Evolutionary conservation across 2,888 invertebrate species (phyloP).

Genomic region (Liopterus haemorrhoidalis): DNA sequence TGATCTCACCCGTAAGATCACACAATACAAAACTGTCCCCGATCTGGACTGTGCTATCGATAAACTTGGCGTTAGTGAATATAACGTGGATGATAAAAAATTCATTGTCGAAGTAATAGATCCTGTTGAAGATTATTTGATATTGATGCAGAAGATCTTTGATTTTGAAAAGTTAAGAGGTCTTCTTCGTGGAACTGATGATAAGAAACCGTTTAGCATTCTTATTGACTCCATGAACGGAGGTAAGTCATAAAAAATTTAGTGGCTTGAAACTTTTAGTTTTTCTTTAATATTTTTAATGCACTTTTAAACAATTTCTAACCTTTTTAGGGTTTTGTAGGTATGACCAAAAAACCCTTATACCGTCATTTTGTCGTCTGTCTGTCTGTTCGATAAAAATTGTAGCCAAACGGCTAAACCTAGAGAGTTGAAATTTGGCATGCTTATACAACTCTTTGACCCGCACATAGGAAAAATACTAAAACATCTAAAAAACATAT

Average conservation of each 20-base stretch:
- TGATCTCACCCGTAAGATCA: conserved; percentile 69
- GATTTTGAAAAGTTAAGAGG: conserved; percentile 77
- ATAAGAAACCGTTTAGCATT: conserved; percentile 69
- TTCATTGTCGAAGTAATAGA: conserved; percentile 88
- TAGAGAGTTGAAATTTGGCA: no score
- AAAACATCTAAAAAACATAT: no score
- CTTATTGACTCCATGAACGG: conserved; percentile 93
- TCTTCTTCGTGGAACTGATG: conserved; percentile 63
- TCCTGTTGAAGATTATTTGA: conserved; percentile 80
- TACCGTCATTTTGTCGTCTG: no score
- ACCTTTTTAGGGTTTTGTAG: conserved; percentile 1
- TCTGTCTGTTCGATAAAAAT: no score
- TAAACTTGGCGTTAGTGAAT: conserved; percentile 55
- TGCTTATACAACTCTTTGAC: no score
- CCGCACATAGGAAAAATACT: no score
- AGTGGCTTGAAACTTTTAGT: no score
- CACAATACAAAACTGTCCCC: conserved; percentile 72
- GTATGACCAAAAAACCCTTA: no score
- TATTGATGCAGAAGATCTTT: conserved; percentile 93
- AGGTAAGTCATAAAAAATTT: no score
- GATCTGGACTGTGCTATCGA: conserved; percentile 71
- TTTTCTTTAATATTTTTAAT: conserved; percentile 6
- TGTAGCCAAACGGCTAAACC: no score
- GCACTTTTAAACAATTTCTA: conserved; percentile 8
- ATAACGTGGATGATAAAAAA: conserved; percentile 60